These are phyloP conservation scores for Neuroscelio doddi DNA, from an alignment of 2,888 invertebrate genomes.

Conservation along the genomic window DNA sequence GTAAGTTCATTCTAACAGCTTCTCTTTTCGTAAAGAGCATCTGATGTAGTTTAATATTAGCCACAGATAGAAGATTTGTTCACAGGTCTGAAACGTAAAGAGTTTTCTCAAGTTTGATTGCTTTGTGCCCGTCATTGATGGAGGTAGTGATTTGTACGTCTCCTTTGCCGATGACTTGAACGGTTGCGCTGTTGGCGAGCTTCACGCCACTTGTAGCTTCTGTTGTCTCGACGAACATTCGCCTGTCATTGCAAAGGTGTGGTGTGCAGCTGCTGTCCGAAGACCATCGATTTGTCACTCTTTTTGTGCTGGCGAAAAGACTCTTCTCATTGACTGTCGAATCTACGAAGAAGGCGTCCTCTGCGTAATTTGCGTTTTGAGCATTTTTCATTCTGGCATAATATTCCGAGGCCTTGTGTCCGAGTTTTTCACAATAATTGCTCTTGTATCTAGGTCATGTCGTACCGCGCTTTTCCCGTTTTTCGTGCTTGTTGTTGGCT, in stretches of 20 bases:
- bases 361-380: slow-evolving; percentile 1
- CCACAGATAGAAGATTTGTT: slow-evolving; percentile 47
- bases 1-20: slow-evolving; percentile 17
- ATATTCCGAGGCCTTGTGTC: neutral
- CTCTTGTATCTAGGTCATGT: neutral
- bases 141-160: slow-evolving; percentile 14
- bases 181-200: slow-evolving; percentile 19
- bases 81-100: slow-evolving; percentile 43
- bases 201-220: too few species aligned
- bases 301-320: neutral
- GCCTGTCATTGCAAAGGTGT: slow-evolving; percentile 30
- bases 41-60: slow-evolving; percentile 33
- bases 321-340: neutral
- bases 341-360: slow-evolving; percentile 2
- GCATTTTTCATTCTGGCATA: neutral
- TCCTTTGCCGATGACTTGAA: slow-evolving; percentile 22
- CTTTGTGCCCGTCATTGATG: slow-evolving; percentile 9
- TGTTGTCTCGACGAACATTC: slow-evolving; percentile 11
- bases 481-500: too few species aligned
- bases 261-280: slow-evolving; percentile 34
- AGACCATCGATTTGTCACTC: too few species aligned
- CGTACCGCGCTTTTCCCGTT: neutral
- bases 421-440: neutral
- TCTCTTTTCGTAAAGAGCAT: slow-evolving; percentile 31
- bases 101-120: too few species aligned